Evolutionary conservation across 2,888 invertebrate species (phyloP).

Genomic region (Agrotis ipsilon): DNA sequence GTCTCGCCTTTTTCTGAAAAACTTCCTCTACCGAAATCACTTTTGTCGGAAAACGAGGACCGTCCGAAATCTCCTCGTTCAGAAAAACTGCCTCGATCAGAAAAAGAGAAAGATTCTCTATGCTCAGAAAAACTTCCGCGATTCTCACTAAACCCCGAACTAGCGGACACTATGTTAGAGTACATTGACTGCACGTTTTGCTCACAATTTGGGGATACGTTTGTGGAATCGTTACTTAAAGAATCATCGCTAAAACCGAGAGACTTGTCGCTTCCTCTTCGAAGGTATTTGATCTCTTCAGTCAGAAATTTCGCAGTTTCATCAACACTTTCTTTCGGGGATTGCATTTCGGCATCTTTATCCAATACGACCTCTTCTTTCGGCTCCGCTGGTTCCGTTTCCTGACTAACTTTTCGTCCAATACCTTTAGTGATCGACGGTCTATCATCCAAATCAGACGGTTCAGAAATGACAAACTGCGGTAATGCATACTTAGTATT

Average conservation of each 20-base stretch:
- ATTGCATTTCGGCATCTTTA: constrained; percentile 84
- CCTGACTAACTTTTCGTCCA: constrained; percentile 93
- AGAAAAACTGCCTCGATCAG: constrained; percentile 87
- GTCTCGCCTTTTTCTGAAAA: constrained; percentile 88
- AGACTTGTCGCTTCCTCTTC: constrained; percentile 93
- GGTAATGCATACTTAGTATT: constrained; percentile 90
- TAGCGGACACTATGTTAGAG: constrained; percentile 90
- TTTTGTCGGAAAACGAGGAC: constrained; percentile 89
- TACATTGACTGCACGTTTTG: constrained; percentile 88
- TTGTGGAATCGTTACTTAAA: constrained; percentile 92
- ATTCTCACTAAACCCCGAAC: constrained; percentile 92
- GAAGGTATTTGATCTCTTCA: constrained; percentile 87
- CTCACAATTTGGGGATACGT: constrained; percentile 90
- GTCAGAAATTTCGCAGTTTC: constrained; percentile 77
- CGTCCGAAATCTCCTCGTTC: constrained; percentile 86
- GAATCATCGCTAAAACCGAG: constrained; percentile 94
- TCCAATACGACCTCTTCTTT: constrained; percentile 62
- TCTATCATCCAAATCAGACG: constrained; percentile 92
- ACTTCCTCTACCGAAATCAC: constrained; percentile 88
- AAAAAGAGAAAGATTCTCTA: constrained; percentile 87
- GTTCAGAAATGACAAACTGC: constrained; percentile 94
- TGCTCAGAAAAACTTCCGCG: constrained; percentile 89
- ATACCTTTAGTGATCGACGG: constrained; percentile 96
- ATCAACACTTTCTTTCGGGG: constrained; percentile 76
- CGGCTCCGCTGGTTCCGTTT: constrained; percentile 84